Base-by-base conservation (phyloP, 1,140 invertebrate genomes). In the Aphis craccivora region DNA sequence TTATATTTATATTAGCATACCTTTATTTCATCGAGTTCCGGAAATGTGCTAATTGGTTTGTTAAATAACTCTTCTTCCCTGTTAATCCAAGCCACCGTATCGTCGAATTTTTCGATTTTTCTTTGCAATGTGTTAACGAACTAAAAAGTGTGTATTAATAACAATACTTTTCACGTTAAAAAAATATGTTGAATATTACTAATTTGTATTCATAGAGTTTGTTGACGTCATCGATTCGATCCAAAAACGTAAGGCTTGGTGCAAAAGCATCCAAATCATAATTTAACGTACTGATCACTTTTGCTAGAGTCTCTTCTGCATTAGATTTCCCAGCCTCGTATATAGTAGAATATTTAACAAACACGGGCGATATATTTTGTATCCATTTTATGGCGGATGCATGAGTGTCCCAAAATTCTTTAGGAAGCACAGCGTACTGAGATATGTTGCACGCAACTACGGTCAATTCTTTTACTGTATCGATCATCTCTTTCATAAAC, bases 11-110 rank as follows among this genome's bases (percentile, higher is more conserved):
- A 60, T 67, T 37, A 37, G 14, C 53, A 90, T 94, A 96, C 96
- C 95, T 97, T 97, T 45, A 97, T 95, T 94, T 98, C 97, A 94
- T 97, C 97, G 51, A 98, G 96, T 94, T 97, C 97, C 11, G 97
- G 96, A 95, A 97, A 99, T 55, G 95, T 95, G 0, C 97, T 97
- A 83, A 97, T 94, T 4, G 97, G 97, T 94, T 98, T 97, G 95
- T 98, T 98, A 94, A 98, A 98, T 6, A 98, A 96, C 22, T 95
- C 95, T 96, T 99, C 98, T 96, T 99, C 98, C 94, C 97, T 97
- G 95, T 98, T 98, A 81, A 99, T 98, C 98, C 98, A 98, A 9
- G 96, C 94, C 43, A 98, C 97, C 94, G 97, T 96, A 94, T 97
- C 96, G 94, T 97, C 96, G 94, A 97, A 97, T 90, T 97, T 96